These are phyloP conservation scores for Martes martes DNA, from an alignment of 2,113 vertebrate species.

Conservation along the genomic window DNA sequence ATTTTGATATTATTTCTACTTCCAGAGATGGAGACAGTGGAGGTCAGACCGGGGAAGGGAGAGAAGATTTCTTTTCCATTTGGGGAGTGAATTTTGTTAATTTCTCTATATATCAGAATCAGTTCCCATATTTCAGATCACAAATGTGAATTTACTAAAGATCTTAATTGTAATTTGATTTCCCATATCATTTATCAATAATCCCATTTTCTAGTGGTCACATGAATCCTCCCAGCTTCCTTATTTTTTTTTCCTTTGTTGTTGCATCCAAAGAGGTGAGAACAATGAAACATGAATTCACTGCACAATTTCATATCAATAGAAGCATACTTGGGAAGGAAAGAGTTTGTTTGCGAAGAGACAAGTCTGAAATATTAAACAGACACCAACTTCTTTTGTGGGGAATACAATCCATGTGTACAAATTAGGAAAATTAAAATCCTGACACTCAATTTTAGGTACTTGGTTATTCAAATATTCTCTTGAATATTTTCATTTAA, in stretches of 20 bases:
- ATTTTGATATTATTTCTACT: not conserved
- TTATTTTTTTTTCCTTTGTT: not conserved
- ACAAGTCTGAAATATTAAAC: not conserved
- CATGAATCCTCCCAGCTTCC: not conserved
- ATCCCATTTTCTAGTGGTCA: not conserved
- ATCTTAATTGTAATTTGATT: not conserved
- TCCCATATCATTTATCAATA: not conserved
- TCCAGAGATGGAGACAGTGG: not conserved
- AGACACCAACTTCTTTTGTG: not conserved
- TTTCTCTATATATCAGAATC: not conserved
- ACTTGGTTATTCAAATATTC: constrained; percentile 12
- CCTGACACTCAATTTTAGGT: not conserved
- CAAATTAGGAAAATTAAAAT: not conserved
- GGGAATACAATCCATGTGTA: not conserved
- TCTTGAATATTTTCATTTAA: constrained; percentile 4
- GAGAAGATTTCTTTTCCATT: not conserved
- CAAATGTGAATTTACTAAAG: not conserved
- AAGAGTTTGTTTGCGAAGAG: not conserved
- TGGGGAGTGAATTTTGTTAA: not conserved
- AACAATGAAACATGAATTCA: not conserved
- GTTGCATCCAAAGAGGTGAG: not conserved
- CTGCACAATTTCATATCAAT: not conserved
- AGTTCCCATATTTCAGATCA: not conserved
- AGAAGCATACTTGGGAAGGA: not conserved
- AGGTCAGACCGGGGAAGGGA: not conserved